Percentiles rank a stretch among this genome's conserved stretches.
Conservation (phyloP, 2,797 vertebrate genomes). For the Lateolabrax maculatus region DNA sequence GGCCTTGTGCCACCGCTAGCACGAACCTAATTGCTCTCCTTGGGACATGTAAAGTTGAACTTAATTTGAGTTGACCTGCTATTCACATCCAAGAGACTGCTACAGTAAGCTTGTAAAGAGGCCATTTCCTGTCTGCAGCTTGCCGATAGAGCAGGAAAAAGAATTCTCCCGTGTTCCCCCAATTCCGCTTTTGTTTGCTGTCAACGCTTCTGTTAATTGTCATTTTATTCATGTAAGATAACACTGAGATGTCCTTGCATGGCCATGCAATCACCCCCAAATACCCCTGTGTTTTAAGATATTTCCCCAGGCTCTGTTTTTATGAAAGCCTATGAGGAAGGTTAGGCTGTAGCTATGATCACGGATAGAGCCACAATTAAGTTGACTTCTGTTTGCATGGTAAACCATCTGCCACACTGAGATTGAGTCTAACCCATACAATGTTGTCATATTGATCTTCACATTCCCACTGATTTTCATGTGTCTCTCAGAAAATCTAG, state of each 20-base stretch:
- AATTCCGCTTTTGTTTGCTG: slow-evolving; percentile 61
- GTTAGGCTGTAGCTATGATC: slow-evolving; percentile 55
- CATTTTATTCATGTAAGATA: slow-evolving; percentile 58
- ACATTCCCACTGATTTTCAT: slow-evolving; percentile 35
- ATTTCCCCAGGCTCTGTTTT: slow-evolving; percentile 46
- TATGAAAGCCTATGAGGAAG: slow-evolving; percentile 48
- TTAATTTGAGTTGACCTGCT: slow-evolving; percentile 77
- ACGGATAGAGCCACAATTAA: slow-evolving; percentile 47
- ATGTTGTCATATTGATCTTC: slow-evolving; percentile 32
- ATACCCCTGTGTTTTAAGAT: slow-evolving; percentile 31
- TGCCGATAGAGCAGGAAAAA: slow-evolving; percentile 55
- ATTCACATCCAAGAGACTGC: slow-evolving; percentile 63
- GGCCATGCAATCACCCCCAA: slow-evolving; percentile 37
- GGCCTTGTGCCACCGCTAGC: slow-evolving; percentile 74
- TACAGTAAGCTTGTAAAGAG: slow-evolving; percentile 61
- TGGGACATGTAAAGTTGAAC: slow-evolving; percentile 81
- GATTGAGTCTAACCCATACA: slow-evolving; percentile 33
- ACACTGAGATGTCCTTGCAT: slow-evolving; percentile 51
- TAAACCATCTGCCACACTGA: slow-evolving; percentile 56
- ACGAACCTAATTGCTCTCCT: slow-evolving; percentile 81
- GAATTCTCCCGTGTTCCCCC: slow-evolving; percentile 36
- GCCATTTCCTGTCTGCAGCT: slow-evolving; percentile 58
- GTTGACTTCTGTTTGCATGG: slow-evolving; percentile 53
- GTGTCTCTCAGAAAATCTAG: slow-evolving; percentile 32
- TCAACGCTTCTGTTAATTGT: slow-evolving; percentile 67